Conservation (phyloP, 2,113 vertebrate species). For the Naja naja region DNA sequence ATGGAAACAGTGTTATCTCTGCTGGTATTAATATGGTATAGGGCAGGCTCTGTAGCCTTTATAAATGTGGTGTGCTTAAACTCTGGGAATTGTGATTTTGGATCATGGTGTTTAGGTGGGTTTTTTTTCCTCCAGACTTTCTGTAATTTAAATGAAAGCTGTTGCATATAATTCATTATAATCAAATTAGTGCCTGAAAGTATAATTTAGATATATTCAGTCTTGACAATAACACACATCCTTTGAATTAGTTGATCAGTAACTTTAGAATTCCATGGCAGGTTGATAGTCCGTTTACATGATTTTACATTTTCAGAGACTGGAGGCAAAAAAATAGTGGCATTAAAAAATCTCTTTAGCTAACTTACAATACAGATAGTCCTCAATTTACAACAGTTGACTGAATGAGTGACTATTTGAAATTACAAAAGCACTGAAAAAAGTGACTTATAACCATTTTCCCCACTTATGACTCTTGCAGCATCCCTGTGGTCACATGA, state of each 20-base stretch:
- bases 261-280: background rate
- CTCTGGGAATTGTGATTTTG: background rate
- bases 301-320: background rate
- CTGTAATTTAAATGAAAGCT: background rate
- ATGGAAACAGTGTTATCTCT: background rate
- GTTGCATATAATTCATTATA: background rate
- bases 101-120: background rate
- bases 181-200: background rate
- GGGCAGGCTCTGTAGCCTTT: background rate
- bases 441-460: no score
- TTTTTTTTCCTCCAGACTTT: background rate
- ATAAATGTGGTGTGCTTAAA: background rate
- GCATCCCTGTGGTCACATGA: no score
- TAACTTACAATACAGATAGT: background rate
- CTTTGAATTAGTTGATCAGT: background rate
- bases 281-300: background rate
- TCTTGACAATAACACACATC: background rate
- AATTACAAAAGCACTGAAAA: no score
- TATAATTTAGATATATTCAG: background rate
- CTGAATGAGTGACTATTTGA: no score
- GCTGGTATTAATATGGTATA: background rate
- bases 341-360: background rate
- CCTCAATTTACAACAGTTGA: no score
- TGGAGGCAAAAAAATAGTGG: background rate
- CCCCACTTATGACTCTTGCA: no score